Percentiles rank a stretch among this genome's conserved stretches.
Evolutionary conservation across 2,113 vertebrate species (phyloP).

Genomic region (Lonchura striata): DNA sequence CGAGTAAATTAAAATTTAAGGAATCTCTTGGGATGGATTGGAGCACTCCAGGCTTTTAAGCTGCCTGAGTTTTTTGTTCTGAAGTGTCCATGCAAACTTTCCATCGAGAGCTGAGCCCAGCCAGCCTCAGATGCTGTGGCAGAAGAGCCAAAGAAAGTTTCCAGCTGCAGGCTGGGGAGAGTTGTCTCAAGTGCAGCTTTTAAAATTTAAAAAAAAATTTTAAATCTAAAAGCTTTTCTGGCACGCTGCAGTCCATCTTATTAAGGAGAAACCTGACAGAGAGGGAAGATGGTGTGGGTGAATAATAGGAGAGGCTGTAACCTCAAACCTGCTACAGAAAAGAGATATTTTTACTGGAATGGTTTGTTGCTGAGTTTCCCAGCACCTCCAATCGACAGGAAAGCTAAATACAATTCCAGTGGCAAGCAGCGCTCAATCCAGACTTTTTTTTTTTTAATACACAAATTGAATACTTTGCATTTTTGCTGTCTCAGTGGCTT

Average conservation of each 20-base stretch:
- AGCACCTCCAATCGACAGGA: neutral
- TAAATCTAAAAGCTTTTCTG: slow-evolving; percentile 69
- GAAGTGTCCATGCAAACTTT: neutral
- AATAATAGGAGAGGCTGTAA: neutral
- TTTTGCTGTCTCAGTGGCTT: neutral
- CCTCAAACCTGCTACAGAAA: neutral
- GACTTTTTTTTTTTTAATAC: neutral
- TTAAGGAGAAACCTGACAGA: neutral
- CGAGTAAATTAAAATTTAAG: neutral
- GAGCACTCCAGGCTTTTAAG: neutral
- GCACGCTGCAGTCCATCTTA: neutral
- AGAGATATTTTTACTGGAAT: slow-evolving; percentile 43
- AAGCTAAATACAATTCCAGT: neutral
- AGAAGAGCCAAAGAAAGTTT: neutral
- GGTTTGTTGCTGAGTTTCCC: neutral
- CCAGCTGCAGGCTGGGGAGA: neutral
- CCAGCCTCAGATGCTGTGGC: neutral
- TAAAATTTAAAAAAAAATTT: too few relatives aligned
- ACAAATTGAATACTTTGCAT: neutral
- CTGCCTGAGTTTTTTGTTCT: neutral
- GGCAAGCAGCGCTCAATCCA: neutral
- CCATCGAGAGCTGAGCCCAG: neutral
- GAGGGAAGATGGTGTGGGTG: neutral
- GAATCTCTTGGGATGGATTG: neutral
- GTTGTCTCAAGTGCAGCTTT: neutral